A percentile compares a stretch with the other conserved stretches of the same genome.
Evolutionary conservation across 2,888 invertebrate genomes (phyloP).

Genomic region (Cerceris ruficornis): DNA sequence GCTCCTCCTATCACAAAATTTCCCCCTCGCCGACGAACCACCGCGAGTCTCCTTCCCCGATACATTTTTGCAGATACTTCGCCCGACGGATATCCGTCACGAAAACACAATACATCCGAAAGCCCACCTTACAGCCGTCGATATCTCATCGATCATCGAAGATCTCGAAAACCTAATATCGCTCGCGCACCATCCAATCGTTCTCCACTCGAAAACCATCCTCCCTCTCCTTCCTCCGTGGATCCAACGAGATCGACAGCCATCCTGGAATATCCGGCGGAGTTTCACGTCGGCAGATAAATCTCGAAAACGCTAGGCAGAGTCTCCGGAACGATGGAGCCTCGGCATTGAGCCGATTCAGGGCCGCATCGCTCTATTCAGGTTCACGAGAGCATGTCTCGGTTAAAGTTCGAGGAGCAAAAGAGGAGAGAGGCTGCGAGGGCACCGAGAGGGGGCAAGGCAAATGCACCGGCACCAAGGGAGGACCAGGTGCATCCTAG

Average conservation of each 20-base stretch:
- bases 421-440: slow-evolving; percentile 24
- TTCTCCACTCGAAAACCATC: neutral
- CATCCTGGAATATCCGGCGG: neutral
- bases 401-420: slow-evolving; percentile 25
- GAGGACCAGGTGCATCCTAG: slow-evolving; percentile 79
- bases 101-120: no score
- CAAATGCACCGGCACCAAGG: slow-evolving; percentile 65
- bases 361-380: slow-evolving; percentile 74
- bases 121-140: no score
- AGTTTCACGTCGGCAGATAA: slow-evolving; percentile 67
- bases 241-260: neutral
- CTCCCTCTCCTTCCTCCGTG: neutral
- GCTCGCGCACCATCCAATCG: no score
- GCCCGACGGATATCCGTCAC: no score
- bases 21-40: no score
- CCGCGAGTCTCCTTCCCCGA: no score
- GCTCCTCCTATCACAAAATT: no score
- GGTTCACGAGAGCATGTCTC: slow-evolving; percentile 77
- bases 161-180: no score
- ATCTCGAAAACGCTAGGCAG: slow-evolving; percentile 70
- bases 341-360: slow-evolving; percentile 53
- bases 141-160: no score
- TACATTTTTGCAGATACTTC: no score
- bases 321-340: slow-evolving; percentile 25
- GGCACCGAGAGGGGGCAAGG: slow-evolving; percentile 46